phyloP scores from a whole-genome alignment of 2,113 vertebrate genomes.

The Notothenia rossii region DNA sequence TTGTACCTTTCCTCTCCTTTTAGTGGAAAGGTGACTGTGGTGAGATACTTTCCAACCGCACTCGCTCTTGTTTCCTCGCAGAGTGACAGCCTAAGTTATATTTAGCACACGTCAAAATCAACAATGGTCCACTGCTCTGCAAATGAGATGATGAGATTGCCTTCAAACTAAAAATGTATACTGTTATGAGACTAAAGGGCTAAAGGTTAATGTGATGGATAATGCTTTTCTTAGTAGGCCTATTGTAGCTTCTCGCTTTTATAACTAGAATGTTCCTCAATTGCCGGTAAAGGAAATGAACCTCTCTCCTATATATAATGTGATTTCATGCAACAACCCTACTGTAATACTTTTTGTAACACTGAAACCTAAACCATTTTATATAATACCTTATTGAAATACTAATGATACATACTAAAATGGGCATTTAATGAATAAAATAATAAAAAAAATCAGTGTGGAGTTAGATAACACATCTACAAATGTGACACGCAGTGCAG shows the following conservation, averaged over 20 bases:
- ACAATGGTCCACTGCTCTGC: constrained; percentile 15
- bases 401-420: too few species aligned
- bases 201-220: background rate
- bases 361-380: background rate
- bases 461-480: too few species aligned
- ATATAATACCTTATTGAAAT: too few species aligned
- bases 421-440: too few species aligned
- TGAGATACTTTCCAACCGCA: constrained; percentile 77
- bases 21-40: constrained; percentile 59
- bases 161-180: background rate
- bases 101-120: constrained; percentile 55
- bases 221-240: background rate
- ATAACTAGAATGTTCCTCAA: background rate
- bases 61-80: constrained; percentile 41
- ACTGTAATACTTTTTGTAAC: background rate
- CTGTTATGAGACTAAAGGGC: background rate
- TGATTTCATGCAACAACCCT: background rate
- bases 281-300: background rate
- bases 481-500: background rate
- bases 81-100: constrained; percentile 52
- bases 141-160: background rate
- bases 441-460: too few species aligned
- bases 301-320: background rate
- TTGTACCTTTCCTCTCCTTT: constrained; percentile 3
- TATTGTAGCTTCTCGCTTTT: background rate